These are phyloP conservation scores for Achroia grisella DNA, from an alignment of 1,140 invertebrate species.

Conservation along the genomic window DNA sequence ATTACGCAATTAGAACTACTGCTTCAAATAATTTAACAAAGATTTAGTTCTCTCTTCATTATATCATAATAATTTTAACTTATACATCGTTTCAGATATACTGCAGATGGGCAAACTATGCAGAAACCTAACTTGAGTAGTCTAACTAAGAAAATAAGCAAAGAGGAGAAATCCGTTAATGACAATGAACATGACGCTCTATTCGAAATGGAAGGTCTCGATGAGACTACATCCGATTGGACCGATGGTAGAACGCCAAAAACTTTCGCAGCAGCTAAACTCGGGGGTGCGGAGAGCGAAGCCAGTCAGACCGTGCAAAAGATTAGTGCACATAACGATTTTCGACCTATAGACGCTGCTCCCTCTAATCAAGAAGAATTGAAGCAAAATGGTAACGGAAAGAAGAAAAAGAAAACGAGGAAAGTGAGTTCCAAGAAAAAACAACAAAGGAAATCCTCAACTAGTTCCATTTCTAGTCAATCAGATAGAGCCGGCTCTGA, in stretches of 20 bases:
- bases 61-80: conserved; percentile 1
- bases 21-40: too few species aligned
- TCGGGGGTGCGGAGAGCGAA: conserved; percentile 55
- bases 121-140: conserved; percentile 66
- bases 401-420: conserved; percentile 85
- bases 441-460: conserved; percentile 80
- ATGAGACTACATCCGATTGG: conserved; percentile 57
- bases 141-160: conserved; percentile 53
- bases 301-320: conserved; percentile 67
- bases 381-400: conserved; percentile 62
- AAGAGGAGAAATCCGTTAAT: conserved; percentile 48
- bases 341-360: conserved; percentile 71
- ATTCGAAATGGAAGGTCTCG: conserved; percentile 80
- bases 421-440: conserved; percentile 87
- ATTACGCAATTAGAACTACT: too few species aligned
- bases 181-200: conserved; percentile 75
- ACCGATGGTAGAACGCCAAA: conserved; percentile 47
- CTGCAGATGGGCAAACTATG: conserved; percentile 63
- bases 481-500: conserved; percentile 62
- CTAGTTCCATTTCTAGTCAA: conserved; percentile 69
- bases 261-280: conserved; percentile 61
- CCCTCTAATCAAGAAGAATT: conserved; percentile 55
- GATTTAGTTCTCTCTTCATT: too few species aligned
- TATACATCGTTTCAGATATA: conserved; percentile 60
- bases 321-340: conserved; percentile 76